phyloP scores from a whole-genome alignment of 2,113 vertebrate species.

The Agelaius phoeniceus region DNA sequence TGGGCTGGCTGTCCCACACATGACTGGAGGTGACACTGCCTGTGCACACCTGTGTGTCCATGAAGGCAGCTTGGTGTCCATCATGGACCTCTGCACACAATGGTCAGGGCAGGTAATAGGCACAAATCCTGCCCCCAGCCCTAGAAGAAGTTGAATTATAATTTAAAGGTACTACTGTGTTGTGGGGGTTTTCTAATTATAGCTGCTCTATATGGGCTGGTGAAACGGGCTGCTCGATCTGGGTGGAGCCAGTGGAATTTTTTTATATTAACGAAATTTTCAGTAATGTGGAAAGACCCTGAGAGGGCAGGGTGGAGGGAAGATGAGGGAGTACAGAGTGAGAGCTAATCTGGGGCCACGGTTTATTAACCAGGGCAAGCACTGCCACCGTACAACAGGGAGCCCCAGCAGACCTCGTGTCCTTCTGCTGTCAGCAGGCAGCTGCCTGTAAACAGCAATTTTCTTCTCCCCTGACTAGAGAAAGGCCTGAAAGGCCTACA shows the following conservation, averaged over 20 bases:
- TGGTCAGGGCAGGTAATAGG: accelerated
- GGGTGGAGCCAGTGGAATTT: not conserved
- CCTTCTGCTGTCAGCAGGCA: not conserved
- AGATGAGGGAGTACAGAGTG: not conserved
- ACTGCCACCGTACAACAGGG: not conserved
- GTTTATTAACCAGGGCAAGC: not conserved
- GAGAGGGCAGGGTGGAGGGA: not conserved
- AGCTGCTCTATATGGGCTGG: not conserved
- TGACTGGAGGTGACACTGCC: not conserved
- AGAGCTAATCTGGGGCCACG: not conserved
- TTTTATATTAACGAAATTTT: not conserved
- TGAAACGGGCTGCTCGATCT: not conserved
- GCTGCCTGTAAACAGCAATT: not conserved
- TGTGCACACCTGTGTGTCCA: accelerated
- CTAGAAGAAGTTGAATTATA: not conserved
- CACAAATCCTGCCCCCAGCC: not conserved
- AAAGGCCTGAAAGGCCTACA: not conserved
- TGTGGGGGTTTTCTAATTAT: not conserved
- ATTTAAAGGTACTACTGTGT: not conserved
- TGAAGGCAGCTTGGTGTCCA: not conserved
- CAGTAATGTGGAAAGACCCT: not conserved
- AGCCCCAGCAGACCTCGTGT: accelerated
- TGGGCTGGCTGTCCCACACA: accelerated
- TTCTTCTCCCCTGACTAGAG: not conserved
- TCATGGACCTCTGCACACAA: not conserved